Conservation (phyloP, 2,888 invertebrate genomes). For the Gymnocheta viridis region DNA sequence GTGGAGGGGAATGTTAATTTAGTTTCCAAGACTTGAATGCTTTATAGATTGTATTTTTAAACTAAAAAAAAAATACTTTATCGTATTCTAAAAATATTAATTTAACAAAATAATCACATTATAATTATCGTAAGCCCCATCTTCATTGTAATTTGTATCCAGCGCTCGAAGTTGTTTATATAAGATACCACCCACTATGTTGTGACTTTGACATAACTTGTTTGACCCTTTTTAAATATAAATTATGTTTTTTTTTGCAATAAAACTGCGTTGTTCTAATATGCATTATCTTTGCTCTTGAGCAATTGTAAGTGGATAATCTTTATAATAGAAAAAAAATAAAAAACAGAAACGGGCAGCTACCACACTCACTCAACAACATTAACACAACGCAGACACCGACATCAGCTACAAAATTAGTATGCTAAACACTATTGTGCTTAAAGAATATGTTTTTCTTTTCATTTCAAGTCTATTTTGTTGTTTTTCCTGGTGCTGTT, state of each 20-base stretch:
- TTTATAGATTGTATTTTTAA: not conserved
- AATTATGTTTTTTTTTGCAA: conserved; percentile 53
- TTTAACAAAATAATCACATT: conserved; percentile 33
- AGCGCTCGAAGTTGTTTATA: not conserved
- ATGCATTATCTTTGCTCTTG: conserved; percentile 46
- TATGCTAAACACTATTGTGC: conserved; percentile 64
- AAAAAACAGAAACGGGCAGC: conserved; percentile 20
- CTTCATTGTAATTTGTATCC: not conserved
- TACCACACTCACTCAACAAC: conserved; percentile 18
- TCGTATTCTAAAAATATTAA: conserved; percentile 43
- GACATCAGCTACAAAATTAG: conserved; percentile 61
- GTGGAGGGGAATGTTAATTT: too few relatives aligned
- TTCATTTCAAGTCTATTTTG: conserved; percentile 16
- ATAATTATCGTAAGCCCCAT: not conserved
- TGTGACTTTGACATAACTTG: not conserved
- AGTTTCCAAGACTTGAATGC: not conserved
- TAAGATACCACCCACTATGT: conserved; percentile 39
- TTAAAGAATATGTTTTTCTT: conserved; percentile 52
- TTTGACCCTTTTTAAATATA: conserved; percentile 43
- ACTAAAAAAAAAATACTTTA: not conserved
- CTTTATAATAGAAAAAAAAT: conserved; percentile 30
- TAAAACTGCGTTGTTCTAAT: conserved; percentile 48
- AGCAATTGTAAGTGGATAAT: conserved; percentile 59
- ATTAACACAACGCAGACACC: conserved; percentile 20
- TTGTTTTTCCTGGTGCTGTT: conserved; percentile 1